phyloP scores from a whole-genome alignment of 2,113 vertebrate species.

The Dinomys branickii region DNA sequence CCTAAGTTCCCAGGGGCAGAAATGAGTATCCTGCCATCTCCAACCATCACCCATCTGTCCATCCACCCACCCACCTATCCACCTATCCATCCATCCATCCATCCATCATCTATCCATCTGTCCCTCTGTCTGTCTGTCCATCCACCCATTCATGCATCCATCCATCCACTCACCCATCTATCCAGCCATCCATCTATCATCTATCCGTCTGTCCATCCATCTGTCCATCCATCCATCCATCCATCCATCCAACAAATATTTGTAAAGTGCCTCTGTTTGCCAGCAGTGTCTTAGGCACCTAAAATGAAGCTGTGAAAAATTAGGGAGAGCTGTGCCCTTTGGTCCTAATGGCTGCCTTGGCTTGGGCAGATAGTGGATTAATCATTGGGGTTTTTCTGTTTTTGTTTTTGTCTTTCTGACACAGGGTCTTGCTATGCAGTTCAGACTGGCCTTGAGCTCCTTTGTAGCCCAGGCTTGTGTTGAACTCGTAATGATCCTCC shows the following conservation, averaged over 20 bases:
- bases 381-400: no score
- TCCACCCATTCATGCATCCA: not conserved
- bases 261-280: not conserved
- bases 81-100: not conserved
- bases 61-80: not conserved
- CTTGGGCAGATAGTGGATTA: not conserved
- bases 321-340: not conserved
- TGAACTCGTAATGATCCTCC: no score
- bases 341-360: not conserved
- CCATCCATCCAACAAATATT: not conserved
- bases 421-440: no score
- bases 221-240: not conserved
- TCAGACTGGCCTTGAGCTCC: no score
- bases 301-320: not conserved
- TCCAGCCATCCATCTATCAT: not conserved
- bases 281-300: not conserved
- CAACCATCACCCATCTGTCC: not conserved
- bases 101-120: not conserved
- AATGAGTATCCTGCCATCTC: not conserved
- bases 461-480: no score
- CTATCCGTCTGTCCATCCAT: not conserved
- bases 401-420: no score
- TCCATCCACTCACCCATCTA: not conserved
- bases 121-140: not conserved
- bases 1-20: not conserved